Evolutionary conservation across 2,797 vertebrate genomes (phyloP).

Genomic region (Dipus sagitta): DNA sequence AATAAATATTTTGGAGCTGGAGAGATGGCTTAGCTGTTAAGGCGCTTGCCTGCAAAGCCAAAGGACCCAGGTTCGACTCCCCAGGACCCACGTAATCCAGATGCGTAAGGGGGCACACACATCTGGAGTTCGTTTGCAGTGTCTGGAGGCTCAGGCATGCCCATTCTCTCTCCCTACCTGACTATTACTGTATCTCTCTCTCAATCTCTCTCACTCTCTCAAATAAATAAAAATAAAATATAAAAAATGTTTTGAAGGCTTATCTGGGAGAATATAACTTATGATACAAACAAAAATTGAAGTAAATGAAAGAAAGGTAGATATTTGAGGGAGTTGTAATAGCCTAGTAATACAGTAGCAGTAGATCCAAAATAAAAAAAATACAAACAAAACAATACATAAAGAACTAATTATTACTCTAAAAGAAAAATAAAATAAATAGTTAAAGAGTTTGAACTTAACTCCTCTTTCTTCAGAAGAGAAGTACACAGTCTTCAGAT

Average conservation of each 20-base stretch:
- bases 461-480: background rate
- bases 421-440: background rate
- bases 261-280: background rate
- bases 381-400: background rate
- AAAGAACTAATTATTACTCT: background rate
- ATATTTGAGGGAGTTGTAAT: background rate
- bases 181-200: too few relatives aligned
- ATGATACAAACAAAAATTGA: background rate
- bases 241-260: background rate
- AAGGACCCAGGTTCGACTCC: too few relatives aligned
- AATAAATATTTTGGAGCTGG: too few relatives aligned
- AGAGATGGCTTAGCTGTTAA: too few relatives aligned
- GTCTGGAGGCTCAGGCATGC: too few relatives aligned
- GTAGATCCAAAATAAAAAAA: background rate
- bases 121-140: too few relatives aligned
- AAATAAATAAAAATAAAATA: background rate
- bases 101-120: too few relatives aligned
- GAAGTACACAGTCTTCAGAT: background rate
- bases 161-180: too few relatives aligned
- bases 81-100: too few relatives aligned
- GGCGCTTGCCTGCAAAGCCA: too few relatives aligned
- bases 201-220: too few relatives aligned
- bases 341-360: background rate
- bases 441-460: background rate
- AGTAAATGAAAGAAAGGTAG: background rate